A percentile compares a stretch with the other conserved stretches of the same genome.
These are phyloP conservation scores for Rousettus madagascariensis DNA, from an alignment of 2,797 vertebrate genomes.

Conservation along the genomic window DNA sequence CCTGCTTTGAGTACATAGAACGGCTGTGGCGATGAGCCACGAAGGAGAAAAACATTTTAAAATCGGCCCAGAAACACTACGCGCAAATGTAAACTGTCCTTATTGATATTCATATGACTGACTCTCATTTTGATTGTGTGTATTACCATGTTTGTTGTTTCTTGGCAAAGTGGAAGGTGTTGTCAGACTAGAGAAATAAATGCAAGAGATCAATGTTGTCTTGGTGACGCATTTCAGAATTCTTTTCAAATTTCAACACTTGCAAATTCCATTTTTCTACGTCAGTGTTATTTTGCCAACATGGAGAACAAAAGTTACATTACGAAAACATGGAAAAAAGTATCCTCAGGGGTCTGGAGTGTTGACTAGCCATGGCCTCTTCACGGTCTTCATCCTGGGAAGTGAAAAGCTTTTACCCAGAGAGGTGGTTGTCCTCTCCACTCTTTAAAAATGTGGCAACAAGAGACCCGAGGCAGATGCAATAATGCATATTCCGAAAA, in stretches of 20 bases:
- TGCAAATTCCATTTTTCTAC: neutral
- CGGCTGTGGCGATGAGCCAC: neutral
- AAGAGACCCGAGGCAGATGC: neutral
- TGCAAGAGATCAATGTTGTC: neutral
- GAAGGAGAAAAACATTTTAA: neutral
- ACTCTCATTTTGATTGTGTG: neutral
- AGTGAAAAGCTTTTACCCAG: slow-evolving; percentile 18
- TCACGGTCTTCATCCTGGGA: neutral
- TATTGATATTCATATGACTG: neutral
- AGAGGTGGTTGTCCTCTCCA: neutral
- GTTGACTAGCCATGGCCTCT: neutral
- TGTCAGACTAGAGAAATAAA: neutral
- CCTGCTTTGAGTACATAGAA: neutral
- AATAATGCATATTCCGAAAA: slow-evolving; percentile 48
- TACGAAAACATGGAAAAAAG: neutral
- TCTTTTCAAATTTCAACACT: neutral
- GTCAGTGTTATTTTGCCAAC: neutral
- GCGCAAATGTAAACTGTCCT: neutral
- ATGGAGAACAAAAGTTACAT: neutral
- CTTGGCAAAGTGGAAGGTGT: neutral
- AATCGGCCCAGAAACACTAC: neutral
- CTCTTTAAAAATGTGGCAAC: neutral
- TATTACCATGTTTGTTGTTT: neutral
- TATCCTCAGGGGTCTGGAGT: neutral
- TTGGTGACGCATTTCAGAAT: neutral